Base-by-base conservation (phyloP, 1,140 invertebrate genomes). In the Cotesia glomerata region DNA sequence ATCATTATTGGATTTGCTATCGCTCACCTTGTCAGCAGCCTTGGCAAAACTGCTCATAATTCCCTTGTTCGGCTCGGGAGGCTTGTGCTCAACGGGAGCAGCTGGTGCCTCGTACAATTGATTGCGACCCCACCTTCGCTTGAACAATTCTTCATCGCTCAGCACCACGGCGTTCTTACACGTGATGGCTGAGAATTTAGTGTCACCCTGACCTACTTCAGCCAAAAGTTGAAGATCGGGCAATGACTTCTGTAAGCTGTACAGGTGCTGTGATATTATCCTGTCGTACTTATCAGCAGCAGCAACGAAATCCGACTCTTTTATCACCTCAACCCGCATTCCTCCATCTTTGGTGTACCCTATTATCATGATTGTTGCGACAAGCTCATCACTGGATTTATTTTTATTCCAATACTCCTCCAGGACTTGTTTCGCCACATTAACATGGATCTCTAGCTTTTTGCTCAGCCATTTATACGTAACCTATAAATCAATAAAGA, bases 401-500 rank as follows among this genome's bases (percentile, higher is more conserved):
- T 84, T 58, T 4, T 75, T 75, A n/a, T 82, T 71, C 75, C 81
- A 82, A 54, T 82, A 86, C 67, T 80, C 72, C 75, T 78, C 77
- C 26, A 87, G 71, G 56, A 87, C 80, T 61, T 82, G 74, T 52
- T 87, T 87, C 9, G 86, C 81, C n/a, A 80, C 4, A 71, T 87
- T 87, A 5, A 87, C 83, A 62, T 87, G 85, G 52, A 87, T 64
- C 70, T 82, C 78, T 0, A 87, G 58, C 39, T 85, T 78, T 71
- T 85, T 85, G 49, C 86, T 87, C 14, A 87, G 58, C 84, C 85
- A 86, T 79, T 86, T 86, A 54, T 87, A 87, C 0, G 86, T 86
- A 5, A 87, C 82, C 84, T 87, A 68, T 64, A 76, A 78, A 71
- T 69, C 70, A 39, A 77, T 61, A 56, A 35, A 51, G 5, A 62